Evolutionary conservation across 2,888 invertebrate species (phyloP).

Genomic region (Lissonota sp.): DNA sequence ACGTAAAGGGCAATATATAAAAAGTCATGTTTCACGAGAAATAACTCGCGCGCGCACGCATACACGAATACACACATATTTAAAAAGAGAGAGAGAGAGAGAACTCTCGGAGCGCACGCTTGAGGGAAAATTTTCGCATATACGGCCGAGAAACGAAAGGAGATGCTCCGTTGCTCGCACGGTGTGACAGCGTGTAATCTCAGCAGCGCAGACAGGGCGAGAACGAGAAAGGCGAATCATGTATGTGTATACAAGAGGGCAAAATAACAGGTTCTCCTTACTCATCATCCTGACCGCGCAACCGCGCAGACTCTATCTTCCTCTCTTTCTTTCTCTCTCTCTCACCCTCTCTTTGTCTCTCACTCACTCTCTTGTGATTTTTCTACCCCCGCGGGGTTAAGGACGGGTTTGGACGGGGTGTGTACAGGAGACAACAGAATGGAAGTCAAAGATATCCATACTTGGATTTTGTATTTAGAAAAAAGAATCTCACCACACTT

Average conservation of each 20-base stretch:
- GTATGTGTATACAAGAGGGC: conserved; percentile 64
- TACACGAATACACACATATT: neutral
- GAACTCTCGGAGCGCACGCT: conserved; percentile 54
- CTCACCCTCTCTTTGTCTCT: too few relatives aligned
- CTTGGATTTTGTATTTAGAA: conserved; percentile 5
- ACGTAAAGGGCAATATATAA: too few relatives aligned
- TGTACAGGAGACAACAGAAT: conserved; percentile 40
- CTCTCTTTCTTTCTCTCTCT: too few relatives aligned
- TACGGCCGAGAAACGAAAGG: conserved; percentile 58
- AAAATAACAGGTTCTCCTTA: conserved; percentile 82
- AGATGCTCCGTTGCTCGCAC: conserved; percentile 68
- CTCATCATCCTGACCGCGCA: conserved; percentile 72
- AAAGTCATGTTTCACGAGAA: too few relatives aligned
- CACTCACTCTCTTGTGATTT: too few relatives aligned
- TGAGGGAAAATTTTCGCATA: conserved; percentile 48
- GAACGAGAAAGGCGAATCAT: conserved; percentile 50
- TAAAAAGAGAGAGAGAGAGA: too few relatives aligned
- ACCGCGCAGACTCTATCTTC: conserved; percentile 65
- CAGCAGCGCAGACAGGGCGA: conserved; percentile 67
- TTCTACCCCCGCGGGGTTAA: conserved; percentile 54
- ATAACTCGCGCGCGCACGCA: too few relatives aligned
- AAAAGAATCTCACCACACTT: too few relatives aligned
- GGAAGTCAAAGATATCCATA: conserved; percentile 18
- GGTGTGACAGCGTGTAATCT: conserved; percentile 83
- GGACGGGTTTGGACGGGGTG: conserved; percentile 31